Evolutionary conservation across 1,140 invertebrate genomes (phyloP).

Genomic region (Neotoxoptera formosana): DNA sequence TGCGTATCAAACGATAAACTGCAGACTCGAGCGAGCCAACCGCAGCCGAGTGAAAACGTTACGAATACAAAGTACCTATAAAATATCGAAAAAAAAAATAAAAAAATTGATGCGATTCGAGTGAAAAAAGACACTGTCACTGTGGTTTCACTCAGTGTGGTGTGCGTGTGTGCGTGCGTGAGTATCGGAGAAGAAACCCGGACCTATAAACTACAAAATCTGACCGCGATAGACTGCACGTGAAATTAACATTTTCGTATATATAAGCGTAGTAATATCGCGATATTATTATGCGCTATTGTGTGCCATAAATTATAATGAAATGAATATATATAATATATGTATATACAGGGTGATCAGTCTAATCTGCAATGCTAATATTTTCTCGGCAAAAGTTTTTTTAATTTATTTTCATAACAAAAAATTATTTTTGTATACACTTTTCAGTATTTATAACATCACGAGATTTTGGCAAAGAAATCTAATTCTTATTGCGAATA

Average conservation of each 20-base stretch:
- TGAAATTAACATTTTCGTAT: background rate
- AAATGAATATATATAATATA: no score
- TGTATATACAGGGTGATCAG: background rate
- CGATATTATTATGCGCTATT: background rate
- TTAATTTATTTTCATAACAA: background rate
- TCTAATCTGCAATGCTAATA: background rate
- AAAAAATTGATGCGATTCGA: background rate
- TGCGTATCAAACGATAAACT: background rate
- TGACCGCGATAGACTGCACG: background rate
- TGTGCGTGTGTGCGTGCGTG: no score
- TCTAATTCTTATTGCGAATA: background rate
- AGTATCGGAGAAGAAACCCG: background rate
- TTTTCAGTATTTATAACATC: background rate
- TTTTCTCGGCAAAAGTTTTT: background rate
- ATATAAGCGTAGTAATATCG: background rate
- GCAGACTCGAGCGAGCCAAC: no score
- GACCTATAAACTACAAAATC: background rate
- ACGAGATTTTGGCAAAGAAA: background rate
- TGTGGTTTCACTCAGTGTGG: background rate
- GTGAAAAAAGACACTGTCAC: background rate
- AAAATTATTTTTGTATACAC: background rate
- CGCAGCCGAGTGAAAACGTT: background rate
- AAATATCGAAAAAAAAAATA: background rate
- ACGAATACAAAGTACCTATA: background rate
- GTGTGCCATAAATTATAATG: background rate